A percentile compares a stretch with the other conserved stretches of the same genome.
phyloP scores from a whole-genome alignment of 2,797 vertebrate genomes.

The Macroramphosus scolopax region DNA sequence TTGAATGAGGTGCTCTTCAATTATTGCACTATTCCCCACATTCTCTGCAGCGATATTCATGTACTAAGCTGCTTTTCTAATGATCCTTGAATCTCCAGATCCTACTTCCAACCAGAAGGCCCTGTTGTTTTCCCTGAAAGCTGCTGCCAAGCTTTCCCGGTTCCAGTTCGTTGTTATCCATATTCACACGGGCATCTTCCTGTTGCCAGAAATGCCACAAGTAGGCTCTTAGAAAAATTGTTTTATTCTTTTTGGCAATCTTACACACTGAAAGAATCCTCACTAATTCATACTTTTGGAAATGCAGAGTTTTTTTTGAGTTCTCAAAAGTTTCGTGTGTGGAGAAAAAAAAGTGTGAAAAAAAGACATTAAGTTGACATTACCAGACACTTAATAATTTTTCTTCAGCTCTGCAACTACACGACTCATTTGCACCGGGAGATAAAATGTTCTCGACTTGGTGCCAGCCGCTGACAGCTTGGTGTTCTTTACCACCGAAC shows the following conservation, averaged over 20 bases:
- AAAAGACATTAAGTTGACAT: conserved; percentile 27
- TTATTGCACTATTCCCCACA: not conserved
- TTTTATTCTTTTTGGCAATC: conserved; percentile 23
- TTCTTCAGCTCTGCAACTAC: conserved; percentile 36
- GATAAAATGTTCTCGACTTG: conserved; percentile 60
- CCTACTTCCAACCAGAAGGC: conserved; percentile 19
- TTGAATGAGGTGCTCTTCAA: not conserved
- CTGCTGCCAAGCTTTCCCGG: conserved; percentile 37
- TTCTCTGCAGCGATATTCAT: conserved; percentile 19
- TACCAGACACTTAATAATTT: too few species aligned
- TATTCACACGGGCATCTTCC: conserved; percentile 19
- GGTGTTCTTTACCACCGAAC: conserved; percentile 60
- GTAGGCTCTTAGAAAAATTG: conserved; percentile 20
- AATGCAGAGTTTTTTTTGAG: too few species aligned
- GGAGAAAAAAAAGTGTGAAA: conserved; percentile 9
- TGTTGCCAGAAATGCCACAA: conserved; percentile 23
- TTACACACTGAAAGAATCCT: not conserved
- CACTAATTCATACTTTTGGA: conserved; percentile 7
- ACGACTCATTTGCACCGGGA: conserved; percentile 46
- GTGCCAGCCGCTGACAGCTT: conserved; percentile 61
- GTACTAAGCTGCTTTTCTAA: conserved; percentile 29
- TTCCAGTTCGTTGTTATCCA: conserved; percentile 40
- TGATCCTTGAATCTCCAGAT: conserved; percentile 48
- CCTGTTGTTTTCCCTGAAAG: conserved; percentile 34
- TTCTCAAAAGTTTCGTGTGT: too few species aligned